A percentile compares a stretch with the other conserved stretches of the same genome.
Conservation (phyloP, 2,797 vertebrate species). For the Xenentodon cancila region DNA sequence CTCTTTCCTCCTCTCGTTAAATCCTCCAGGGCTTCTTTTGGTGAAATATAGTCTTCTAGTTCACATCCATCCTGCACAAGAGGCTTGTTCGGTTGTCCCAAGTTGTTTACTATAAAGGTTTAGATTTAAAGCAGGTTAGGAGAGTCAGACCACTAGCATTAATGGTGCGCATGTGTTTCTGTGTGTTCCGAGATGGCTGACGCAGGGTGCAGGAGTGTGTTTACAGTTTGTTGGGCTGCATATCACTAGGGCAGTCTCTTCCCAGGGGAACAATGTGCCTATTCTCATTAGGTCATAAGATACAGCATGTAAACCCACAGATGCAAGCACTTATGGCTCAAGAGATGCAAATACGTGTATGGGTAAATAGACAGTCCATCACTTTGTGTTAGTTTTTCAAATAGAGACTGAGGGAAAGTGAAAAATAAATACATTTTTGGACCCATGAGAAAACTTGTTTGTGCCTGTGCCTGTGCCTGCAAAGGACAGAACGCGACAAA, state of each 20-base stretch:
- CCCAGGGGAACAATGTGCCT: slow-evolving; percentile 76
- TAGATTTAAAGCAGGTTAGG: slow-evolving; percentile 82
- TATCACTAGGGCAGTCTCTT: slow-evolving; percentile 61
- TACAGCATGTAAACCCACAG: slow-evolving; percentile 71
- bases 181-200: slow-evolving; percentile 55
- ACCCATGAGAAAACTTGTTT: slow-evolving; percentile 26
- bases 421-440: slow-evolving; percentile 22
- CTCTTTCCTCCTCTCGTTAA: slow-evolving; percentile 49
- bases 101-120: slow-evolving; percentile 84
- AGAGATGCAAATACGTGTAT: slow-evolving; percentile 64
- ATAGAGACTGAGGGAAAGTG: slow-evolving; percentile 33
- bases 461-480: not conserved
- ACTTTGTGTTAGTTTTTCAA: slow-evolving; percentile 40
- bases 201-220: slow-evolving; percentile 69
- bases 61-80: slow-evolving; percentile 77
- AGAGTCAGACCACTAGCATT: slow-evolving; percentile 64
- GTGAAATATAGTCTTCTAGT: slow-evolving; percentile 77
- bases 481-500: too few species aligned
- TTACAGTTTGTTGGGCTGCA: slow-evolving; percentile 70
- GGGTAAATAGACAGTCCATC: slow-evolving; percentile 73
- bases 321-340: slow-evolving; percentile 73
- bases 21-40: slow-evolving; percentile 70
- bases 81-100: slow-evolving; percentile 76
- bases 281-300: slow-evolving; percentile 76
- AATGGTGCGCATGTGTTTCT: slow-evolving; percentile 50